Conservation (phyloP, 2,113 vertebrate genomes). For the Serinus canaria region DNA sequence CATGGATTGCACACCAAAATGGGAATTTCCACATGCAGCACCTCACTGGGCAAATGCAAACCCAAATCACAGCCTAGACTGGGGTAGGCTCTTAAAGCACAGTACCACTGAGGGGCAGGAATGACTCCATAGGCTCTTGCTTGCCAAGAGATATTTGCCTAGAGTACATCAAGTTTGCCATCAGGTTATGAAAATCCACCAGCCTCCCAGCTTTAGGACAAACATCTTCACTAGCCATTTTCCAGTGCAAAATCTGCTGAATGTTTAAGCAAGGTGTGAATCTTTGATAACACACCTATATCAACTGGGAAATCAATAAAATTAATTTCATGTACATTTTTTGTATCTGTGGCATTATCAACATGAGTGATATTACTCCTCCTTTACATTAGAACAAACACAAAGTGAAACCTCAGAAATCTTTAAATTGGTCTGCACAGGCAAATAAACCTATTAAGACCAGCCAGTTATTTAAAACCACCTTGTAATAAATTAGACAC, state of each 20-base stretch:
- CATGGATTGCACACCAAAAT: background rate
- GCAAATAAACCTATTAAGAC: background rate
- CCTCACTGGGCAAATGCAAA: background rate
- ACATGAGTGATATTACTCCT: background rate
- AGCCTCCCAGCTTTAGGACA: background rate
- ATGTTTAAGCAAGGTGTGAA: background rate
- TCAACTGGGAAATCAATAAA: background rate
- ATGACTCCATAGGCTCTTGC: background rate
- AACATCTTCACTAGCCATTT: background rate
- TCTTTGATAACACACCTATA: background rate
- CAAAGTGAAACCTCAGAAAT: background rate
- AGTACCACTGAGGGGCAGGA: background rate
- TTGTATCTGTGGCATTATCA: background rate
- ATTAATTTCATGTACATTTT: background rate
- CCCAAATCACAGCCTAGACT: background rate
- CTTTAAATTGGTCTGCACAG: background rate
- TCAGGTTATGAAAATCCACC: background rate
- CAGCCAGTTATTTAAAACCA: background rate
- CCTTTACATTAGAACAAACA: background rate
- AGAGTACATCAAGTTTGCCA: background rate
- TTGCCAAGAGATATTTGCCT: background rate
- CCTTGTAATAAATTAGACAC: background rate
- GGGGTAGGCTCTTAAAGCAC: background rate
- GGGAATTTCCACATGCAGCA: background rate
- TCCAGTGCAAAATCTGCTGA: background rate